Conservation (phyloP, 2,797 vertebrate species). For the Urocyon cinereoargenteus region DNA sequence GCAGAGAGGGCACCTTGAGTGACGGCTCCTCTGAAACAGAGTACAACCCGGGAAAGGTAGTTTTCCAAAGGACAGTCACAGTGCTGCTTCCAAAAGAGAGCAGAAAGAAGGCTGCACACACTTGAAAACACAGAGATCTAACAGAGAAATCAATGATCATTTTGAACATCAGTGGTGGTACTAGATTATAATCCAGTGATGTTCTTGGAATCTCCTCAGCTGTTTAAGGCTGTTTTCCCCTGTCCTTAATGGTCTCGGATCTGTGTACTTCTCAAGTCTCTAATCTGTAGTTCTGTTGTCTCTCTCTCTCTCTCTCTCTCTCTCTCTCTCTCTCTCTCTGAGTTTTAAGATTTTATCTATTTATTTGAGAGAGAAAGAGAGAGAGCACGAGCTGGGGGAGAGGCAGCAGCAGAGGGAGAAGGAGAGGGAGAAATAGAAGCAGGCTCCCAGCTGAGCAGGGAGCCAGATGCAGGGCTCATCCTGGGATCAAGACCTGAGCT, state of each 20-base stretch:
- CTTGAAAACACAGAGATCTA: not conserved
- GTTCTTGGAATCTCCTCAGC: not conserved
- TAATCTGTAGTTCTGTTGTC: not conserved
- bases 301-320: not conserved
- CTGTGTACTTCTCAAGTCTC: not conserved
- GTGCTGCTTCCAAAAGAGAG: not conserved
- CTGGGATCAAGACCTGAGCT: not conserved
- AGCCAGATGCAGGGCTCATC: fast-evolving
- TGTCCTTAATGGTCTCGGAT: not conserved
- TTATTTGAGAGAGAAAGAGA: not conserved
- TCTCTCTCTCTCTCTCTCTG: too few relatives aligned
- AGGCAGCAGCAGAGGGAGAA: not conserved
- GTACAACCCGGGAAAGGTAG: not conserved
- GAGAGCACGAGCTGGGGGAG: not conserved
- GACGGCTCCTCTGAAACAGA: not conserved
- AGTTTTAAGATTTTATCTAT: not conserved
- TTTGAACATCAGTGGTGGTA: not conserved
- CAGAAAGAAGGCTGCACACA: not conserved
- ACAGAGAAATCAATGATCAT: not conserved
- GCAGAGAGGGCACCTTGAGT: not conserved
- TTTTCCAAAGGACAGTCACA: conserved; percentile 9
- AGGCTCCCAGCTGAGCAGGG: not conserved
- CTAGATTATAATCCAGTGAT: not conserved
- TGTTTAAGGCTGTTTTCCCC: not conserved
- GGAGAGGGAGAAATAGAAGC: not conserved